These are phyloP conservation scores for Macrobrachium nipponense DNA, from an alignment of 1,140 invertebrate species.

Conservation along the genomic window DNA sequence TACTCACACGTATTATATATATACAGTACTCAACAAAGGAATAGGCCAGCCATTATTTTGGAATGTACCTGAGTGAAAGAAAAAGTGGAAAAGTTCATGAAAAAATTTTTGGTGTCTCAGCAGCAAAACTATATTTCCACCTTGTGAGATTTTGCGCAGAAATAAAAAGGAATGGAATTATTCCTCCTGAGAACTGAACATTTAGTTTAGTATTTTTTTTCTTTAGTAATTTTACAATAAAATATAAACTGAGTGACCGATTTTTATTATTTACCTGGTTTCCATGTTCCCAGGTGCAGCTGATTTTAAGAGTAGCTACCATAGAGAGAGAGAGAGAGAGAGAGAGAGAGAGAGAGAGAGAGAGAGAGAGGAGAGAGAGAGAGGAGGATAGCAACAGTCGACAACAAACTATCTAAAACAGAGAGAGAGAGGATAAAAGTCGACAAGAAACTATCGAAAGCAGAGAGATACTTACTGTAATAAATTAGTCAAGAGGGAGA, in stretches of 20 bases:
- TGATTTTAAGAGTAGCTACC: background rate
- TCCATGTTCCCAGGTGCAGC: background rate
- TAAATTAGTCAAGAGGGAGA: too few species aligned
- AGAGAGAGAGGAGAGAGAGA: background rate
- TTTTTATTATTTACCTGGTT: too few species aligned
- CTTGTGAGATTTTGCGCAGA: background rate
- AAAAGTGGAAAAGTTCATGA: background rate
- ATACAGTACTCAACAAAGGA: background rate
- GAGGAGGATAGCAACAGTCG: background rate
- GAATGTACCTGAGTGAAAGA: background rate
- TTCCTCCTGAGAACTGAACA: background rate
- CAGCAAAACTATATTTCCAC: background rate
- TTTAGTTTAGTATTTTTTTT: conserved; percentile 5
- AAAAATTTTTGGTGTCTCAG: too few species aligned
- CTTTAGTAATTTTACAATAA: conserved; percentile 31
- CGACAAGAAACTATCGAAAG: background rate
- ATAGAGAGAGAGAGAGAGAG: conserved; percentile 22
- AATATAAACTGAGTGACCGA: background rate
- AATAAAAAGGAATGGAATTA: background rate
- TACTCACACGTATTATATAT: background rate
- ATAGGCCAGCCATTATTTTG: background rate
- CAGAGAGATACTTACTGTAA: background rate
- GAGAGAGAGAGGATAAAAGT: conserved; percentile 2
- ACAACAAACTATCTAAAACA: background rate
- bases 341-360: conserved; percentile 22